Percentiles rank a stretch among this genome's conserved stretches.
Evolutionary conservation across 2,113 vertebrate species (phyloP).

Genomic region (Rhagologus leucostigma): DNA sequence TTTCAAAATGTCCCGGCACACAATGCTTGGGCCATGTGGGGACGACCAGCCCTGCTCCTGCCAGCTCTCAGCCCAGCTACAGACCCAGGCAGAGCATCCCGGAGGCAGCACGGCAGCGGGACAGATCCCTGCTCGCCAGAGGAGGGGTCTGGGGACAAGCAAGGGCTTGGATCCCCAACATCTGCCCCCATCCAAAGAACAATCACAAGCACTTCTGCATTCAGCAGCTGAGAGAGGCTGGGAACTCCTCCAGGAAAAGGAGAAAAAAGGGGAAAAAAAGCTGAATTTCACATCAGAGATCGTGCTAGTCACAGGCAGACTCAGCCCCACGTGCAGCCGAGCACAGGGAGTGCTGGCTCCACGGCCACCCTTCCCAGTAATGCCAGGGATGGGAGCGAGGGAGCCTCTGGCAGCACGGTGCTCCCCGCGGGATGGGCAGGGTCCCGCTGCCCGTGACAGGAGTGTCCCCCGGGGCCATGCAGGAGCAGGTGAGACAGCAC

Average conservation of each 20-base stretch:
- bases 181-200: background rate
- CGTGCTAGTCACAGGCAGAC: background rate
- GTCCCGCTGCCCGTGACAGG: background rate
- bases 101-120: rapidly evolving
- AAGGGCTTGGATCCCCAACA: background rate
- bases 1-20: background rate
- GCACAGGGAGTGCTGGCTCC: background rate
- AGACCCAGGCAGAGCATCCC: background rate
- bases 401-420: background rate
- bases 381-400: rapidly evolving
- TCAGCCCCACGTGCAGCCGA: background rate
- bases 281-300: background rate
- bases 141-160: background rate
- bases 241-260: background rate
- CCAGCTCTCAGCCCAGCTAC: background rate
- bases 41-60: background rate
- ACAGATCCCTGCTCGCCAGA: rapidly evolving
- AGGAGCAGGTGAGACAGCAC: background rate
- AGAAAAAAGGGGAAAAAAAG: background rate
- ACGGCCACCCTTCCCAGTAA: background rate
- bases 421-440: background rate
- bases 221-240: background rate
- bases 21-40: rapidly evolving
- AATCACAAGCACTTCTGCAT: background rate
- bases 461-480: background rate